Evolutionary conservation across 2,797 vertebrate species (phyloP).

Genomic region (Anolis apletophallus): DNA sequence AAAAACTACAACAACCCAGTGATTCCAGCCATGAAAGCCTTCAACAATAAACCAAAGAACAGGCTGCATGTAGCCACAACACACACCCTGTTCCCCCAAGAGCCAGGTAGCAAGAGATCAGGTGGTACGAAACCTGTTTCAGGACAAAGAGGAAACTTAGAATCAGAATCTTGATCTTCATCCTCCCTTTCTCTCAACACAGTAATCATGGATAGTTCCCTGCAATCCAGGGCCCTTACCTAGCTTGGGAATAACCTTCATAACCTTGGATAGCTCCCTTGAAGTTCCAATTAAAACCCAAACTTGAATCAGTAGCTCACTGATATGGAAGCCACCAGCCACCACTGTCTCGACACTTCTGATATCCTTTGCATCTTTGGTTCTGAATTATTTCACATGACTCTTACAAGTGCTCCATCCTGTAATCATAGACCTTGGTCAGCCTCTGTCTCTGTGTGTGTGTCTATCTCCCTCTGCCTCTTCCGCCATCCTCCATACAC

Average conservation of each 20-base stretch:
- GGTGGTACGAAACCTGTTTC: neutral
- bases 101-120: neutral
- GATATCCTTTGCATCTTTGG: neutral
- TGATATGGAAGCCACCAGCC: too few relatives aligned
- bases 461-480: neutral
- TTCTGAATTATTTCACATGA: conserved; percentile 8
- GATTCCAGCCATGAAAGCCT: too few relatives aligned
- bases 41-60: neutral
- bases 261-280: too few relatives aligned
- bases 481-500: neutral
- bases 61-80: neutral
- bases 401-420: conserved; percentile 3
- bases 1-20: too few relatives aligned
- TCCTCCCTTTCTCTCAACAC: too few relatives aligned
- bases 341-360: neutral
- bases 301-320: too few relatives aligned
- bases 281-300: too few relatives aligned
- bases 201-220: too few relatives aligned
- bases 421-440: neutral
- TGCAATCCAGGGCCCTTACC: too few relatives aligned
- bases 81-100: neutral
- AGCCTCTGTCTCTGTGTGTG: neutral
- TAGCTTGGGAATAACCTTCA: too few relatives aligned
- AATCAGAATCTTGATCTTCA: neutral
- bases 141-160: neutral